A percentile compares a stretch with the other conserved stretches of the same genome.
phyloP scores from a whole-genome alignment of 64 coral and sea anemone genomes.

The Anthopleura sola region DNA sequence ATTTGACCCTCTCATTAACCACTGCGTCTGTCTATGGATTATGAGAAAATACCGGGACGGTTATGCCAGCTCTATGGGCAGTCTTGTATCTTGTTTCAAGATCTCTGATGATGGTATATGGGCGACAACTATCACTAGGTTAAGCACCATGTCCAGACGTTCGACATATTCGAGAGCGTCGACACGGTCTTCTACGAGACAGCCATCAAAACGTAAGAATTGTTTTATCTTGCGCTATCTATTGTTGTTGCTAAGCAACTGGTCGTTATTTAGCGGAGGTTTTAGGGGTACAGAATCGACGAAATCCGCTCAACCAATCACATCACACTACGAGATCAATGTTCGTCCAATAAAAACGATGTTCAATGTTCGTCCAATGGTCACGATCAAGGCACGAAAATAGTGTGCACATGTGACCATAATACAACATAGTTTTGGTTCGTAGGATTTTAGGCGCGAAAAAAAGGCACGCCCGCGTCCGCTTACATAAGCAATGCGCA shows the following conservation, averaged over 20 bases:
- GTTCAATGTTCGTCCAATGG: too few species aligned
- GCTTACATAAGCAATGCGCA: not conserved
- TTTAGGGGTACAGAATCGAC: too few species aligned
- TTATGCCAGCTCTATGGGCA: constrained; percentile 59
- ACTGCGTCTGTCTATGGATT: constrained; percentile 81
- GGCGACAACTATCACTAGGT: constrained; percentile 69
- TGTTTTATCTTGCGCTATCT: not conserved
- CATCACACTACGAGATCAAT: too few species aligned
- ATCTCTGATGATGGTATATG: constrained; percentile 73
- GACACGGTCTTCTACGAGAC: constrained; percentile 42
- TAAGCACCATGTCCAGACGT: constrained; percentile 78
- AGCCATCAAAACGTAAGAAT: constrained; percentile 47
- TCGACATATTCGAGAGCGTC: constrained; percentile 48
- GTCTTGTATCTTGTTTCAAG: constrained; percentile 65
- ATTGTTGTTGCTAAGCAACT: too few species aligned
- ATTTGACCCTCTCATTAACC: constrained; percentile 83
- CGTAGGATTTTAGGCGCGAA: too few species aligned
- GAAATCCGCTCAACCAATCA: too few species aligned
- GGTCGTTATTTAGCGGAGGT: too few species aligned
- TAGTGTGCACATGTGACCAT: too few species aligned
- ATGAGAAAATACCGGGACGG: constrained; percentile 94
- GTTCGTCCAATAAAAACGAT: too few species aligned
- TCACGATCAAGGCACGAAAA: too few species aligned
- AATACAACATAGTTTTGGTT: too few species aligned
- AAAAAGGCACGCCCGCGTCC: too few species aligned